Conservation (phyloP, 2,113 vertebrate genomes). For the Ophiodon elongatus region DNA sequence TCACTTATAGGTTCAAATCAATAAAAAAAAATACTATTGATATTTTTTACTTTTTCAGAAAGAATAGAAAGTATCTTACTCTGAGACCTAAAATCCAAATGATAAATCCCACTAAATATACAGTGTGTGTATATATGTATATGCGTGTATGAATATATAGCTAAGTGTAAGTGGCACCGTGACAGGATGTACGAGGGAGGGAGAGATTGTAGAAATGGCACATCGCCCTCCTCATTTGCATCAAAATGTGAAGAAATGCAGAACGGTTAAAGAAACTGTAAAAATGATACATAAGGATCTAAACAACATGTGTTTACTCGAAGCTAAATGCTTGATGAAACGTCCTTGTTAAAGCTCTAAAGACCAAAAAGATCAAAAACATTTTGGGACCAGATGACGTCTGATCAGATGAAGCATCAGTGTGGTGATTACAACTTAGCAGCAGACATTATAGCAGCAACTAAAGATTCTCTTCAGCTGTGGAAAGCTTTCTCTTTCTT, state of each 20-base stretch:
- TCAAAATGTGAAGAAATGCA: slow-evolving; percentile 22
- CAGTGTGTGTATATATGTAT: background rate
- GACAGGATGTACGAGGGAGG: background rate
- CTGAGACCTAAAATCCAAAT: background rate
- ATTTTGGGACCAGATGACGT: background rate
- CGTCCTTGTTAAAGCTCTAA: background rate
- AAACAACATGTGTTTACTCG: background rate
- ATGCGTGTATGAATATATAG: background rate
- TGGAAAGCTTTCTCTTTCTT: slow-evolving; percentile 68
- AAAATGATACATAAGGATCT: background rate
- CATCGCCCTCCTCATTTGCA: slow-evolving; percentile 24
- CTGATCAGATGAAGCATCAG: background rate
- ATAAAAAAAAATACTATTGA: background rate
- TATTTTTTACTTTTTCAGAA: background rate
- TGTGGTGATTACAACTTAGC: slow-evolving; percentile 19
- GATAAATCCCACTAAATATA: background rate
- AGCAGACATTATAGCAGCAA: slow-evolving; percentile 33
- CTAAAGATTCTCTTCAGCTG: slow-evolving; percentile 57
- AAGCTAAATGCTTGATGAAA: background rate
- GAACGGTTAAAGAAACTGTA: background rate
- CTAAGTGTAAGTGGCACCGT: slow-evolving; percentile 8
- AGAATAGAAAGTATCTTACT: background rate
- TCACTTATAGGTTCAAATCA: background rate
- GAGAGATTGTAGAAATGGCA: slow-evolving; percentile 1
- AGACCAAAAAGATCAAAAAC: background rate